Evolutionary conservation across 2,113 vertebrate genomes (phyloP), one percentile per base, ranked within the genome.

Genomic region (Lasiurus borealis): DNA sequence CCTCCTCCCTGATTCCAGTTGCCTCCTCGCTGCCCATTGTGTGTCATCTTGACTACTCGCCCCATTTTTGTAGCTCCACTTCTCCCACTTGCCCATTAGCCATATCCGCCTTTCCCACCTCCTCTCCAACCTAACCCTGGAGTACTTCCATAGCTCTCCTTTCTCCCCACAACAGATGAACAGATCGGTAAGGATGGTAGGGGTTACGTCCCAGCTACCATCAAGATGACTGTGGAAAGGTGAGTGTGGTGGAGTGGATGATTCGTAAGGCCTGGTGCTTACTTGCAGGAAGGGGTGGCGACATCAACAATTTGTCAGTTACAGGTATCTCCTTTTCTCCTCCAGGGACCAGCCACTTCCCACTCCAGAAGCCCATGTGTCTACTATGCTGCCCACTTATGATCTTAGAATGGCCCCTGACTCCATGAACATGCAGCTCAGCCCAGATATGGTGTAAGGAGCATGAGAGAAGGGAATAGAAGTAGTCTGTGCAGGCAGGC

Each of bases 151-250:
- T 44, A 46, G 80, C 0, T 94, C 18, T 94, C 77, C 36, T 95
- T 96, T 97, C 89, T 59, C 62, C 76, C 59, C 46, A 0, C 36
- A 68, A 96, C 96, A 98, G 98, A 98, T 8, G 98, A 98, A 91
- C 98, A 98, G 94, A 98, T 97, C 1, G 98, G 98, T 80, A 98
- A 98, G 93, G 98, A 98, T 0, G 97, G 97, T 76, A 97, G 98
- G 13, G 98, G 98, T 64, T 98, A 98, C 0, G 98, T 98, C 90
- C 98, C 98, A 77, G 97, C 98, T 1, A 97, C 97, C 90, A 98
- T 98, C 97, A 98, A 98, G 96, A 98, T 98, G 98, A 98, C 98
- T 0, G 98, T 98, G 95, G 98, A 98, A 97, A 0, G 98, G 98
- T 93, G 93, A 97, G 97, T 96, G 59, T 23, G 90, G n/a, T 15